These are phyloP conservation scores for Atta texana DNA, from an alignment of 1,140 invertebrate species.

Conservation along the genomic window DNA sequence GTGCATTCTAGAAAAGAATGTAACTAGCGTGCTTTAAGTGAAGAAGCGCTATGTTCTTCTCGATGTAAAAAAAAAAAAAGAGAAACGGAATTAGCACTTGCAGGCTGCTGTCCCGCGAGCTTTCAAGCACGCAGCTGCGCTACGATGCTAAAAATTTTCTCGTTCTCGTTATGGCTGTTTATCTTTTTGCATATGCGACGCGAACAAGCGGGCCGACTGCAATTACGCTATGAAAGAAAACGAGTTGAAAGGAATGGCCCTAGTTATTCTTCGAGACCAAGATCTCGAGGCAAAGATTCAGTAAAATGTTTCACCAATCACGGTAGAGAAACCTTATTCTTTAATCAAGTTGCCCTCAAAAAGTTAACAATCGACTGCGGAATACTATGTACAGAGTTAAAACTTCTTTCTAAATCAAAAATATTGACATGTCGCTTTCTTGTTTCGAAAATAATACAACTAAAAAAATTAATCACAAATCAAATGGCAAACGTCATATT, in stretches of 20 bases:
- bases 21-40: slow-evolving; percentile 38
- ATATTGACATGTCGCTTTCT: background rate
- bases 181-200: slow-evolving; percentile 41
- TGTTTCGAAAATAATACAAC: too few relatives aligned
- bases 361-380: background rate
- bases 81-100: slow-evolving; percentile 54
- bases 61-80: slow-evolving; percentile 27
- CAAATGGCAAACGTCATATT: too few relatives aligned
- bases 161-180: slow-evolving; percentile 56
- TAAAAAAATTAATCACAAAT: too few relatives aligned
- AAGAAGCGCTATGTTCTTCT: slow-evolving; percentile 33
- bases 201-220: slow-evolving; percentile 41
- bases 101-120: slow-evolving; percentile 24
- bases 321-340: background rate
- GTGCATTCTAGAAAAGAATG: background rate
- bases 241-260: slow-evolving; percentile 68
- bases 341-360: background rate
- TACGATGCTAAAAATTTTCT: slow-evolving; percentile 57
- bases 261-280: slow-evolving; percentile 56
- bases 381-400: background rate
- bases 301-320: slow-evolving; percentile 45
- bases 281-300: slow-evolving; percentile 48
- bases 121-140: slow-evolving; percentile 47
- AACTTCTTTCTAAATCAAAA: background rate
- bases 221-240: slow-evolving; percentile 65